Evolutionary conservation across 1,140 invertebrate genomes (phyloP).

Genomic region (Drosophila auraria): DNA sequence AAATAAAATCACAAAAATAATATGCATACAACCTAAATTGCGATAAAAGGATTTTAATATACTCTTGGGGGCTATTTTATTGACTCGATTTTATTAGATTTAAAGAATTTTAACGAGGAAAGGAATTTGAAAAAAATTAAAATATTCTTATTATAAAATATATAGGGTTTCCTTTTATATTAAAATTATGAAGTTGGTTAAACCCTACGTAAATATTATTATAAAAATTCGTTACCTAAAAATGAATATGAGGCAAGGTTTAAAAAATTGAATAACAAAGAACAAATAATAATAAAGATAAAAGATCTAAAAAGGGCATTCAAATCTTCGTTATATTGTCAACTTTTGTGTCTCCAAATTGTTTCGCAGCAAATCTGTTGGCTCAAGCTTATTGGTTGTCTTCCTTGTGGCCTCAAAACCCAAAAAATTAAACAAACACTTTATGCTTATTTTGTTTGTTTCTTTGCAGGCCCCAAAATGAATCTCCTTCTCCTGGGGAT

Average conservation of each 20-base stretch:
- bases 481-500: constrained; percentile 24
- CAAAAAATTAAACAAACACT: constrained; percentile 43
- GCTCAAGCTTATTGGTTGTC: constrained; percentile 46
- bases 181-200: no score
- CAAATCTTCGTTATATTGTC: neutral
- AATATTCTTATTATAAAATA: no score
- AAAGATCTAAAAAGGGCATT: constrained; percentile 13
- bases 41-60: constrained; percentile 41
- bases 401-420: constrained; percentile 8
- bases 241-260: no score
- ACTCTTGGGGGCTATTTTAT: constrained; percentile 6
- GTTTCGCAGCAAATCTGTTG: constrained; percentile 23
- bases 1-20: constrained; percentile 33
- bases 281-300: no score
- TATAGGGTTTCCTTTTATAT: no score
- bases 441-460: constrained; percentile 26
- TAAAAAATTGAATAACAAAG: no score
- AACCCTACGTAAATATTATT: no score
- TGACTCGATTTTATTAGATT: no score
- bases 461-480: constrained; percentile 57
- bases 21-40: constrained; percentile 44
- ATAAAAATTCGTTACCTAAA: no score
- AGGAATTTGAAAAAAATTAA: no score
- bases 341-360: constrained; percentile 33
- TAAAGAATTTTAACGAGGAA: neutral